phyloP scores from a whole-genome alignment of 2,797 vertebrate genomes.

The Setipinna tenuifilis region DNA sequence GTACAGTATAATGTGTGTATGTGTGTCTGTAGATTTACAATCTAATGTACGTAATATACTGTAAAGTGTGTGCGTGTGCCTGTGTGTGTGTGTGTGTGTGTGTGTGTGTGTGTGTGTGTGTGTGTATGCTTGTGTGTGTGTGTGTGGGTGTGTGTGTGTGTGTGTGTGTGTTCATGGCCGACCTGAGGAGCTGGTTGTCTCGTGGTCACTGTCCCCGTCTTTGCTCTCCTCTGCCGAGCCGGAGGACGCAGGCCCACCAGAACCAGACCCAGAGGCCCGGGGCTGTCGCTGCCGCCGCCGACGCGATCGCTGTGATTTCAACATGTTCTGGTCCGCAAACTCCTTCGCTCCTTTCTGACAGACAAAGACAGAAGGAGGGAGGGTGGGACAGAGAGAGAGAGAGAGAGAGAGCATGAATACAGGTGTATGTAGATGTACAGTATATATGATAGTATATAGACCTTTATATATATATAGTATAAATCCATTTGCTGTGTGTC shows the following conservation, averaged over 20 bases:
- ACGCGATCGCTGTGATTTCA: conserved; percentile 84
- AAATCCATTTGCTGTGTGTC: neutral
- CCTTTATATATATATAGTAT: neutral
- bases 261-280: conserved; percentile 73
- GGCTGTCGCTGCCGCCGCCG: conserved; percentile 79
- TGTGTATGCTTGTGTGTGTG: no score
- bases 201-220: conserved; percentile 92
- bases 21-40: no score
- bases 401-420: neutral
- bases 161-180: conserved; percentile 25
- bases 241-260: conserved; percentile 79
- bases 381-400: neutral
- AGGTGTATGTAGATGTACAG: neutral
- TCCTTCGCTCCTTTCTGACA: conserved; percentile 95
- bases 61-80: no score
- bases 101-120: no score
- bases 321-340: conserved; percentile 90
- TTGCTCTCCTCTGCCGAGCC: conserved; percentile 80
- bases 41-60: no score
- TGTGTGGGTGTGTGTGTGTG: no score
- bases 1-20: no score
- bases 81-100: no score
- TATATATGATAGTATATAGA: neutral
- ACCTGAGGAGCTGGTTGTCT: conserved; percentile 92
- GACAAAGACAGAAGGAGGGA: neutral